A percentile compares a stretch with the other conserved stretches of the same genome.
These are phyloP conservation scores for Thalassoma bifasciatum DNA, from an alignment of 2,113 vertebrate genomes.

Conservation along the genomic window DNA sequence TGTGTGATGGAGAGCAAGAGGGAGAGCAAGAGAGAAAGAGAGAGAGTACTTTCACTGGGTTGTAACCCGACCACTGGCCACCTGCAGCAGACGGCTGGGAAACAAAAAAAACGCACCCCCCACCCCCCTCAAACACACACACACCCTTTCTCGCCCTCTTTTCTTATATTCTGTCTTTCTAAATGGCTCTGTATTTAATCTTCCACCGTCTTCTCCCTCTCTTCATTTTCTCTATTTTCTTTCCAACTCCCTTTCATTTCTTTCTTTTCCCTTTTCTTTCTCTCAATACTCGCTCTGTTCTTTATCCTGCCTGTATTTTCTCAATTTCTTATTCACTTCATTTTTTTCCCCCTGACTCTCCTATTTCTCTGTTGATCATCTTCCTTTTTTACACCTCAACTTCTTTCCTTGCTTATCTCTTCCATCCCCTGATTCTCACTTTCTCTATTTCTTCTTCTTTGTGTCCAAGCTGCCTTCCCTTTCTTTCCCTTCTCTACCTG, in stretches of 20 bases:
- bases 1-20: neutral
- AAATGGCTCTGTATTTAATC: neutral
- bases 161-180: too few relatives aligned
- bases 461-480: too few relatives aligned
- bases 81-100: slow-evolving; percentile 77
- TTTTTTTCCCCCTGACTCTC: neutral
- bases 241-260: neutral
- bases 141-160: slow-evolving; percentile 17
- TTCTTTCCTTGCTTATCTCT: too few relatives aligned
- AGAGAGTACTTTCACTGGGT: slow-evolving; percentile 56
- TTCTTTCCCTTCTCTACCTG: too few relatives aligned
- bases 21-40: too few relatives aligned
- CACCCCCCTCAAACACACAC: neutral
- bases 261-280: too few relatives aligned
- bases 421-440: neutral
- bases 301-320: too few relatives aligned
- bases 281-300: too few relatives aligned
- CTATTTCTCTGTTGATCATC: too few relatives aligned
- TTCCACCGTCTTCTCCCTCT: neutral
- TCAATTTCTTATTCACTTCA: neutral
- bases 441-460: slow-evolving; percentile 14
- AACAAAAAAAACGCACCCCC: slow-evolving; percentile 21
- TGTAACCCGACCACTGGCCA: slow-evolving; percentile 80
- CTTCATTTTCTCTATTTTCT: neutral
- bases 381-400: too few relatives aligned